A percentile compares a stretch with the other conserved stretches of the same genome.
phyloP scores from a whole-genome alignment of 2,888 invertebrate species.

The Ophion costatus region DNA sequence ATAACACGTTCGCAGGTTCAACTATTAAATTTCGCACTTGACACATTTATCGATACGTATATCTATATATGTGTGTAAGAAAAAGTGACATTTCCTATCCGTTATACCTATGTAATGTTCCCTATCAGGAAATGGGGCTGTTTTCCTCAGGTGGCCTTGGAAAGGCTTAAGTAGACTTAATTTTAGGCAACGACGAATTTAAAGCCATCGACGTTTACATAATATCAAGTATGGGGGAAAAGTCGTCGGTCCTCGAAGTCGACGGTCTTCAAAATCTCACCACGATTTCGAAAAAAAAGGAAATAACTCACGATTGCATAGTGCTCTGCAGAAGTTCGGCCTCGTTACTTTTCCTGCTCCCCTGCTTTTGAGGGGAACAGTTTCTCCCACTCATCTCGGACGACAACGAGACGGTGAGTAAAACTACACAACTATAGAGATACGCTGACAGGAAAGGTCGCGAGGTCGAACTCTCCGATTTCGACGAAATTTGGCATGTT shows the following conservation, averaged over 20 bases:
- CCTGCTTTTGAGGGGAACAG: too few species aligned
- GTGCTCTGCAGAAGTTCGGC: too few species aligned
- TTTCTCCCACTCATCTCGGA: too few species aligned
- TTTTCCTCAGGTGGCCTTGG: background rate
- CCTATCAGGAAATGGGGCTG: background rate
- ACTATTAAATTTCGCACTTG: conserved; percentile 41
- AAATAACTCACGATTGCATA: too few species aligned
- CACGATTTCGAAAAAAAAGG: background rate
- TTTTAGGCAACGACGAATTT: background rate
- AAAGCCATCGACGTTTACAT: background rate
- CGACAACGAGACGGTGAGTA: too few species aligned
- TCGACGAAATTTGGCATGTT: too few species aligned
- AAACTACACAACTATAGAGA: too few species aligned
- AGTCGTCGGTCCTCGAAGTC: background rate
- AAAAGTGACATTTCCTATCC: background rate
- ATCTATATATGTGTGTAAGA: background rate
- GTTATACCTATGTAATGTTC: background rate
- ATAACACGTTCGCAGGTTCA: conserved; percentile 28
- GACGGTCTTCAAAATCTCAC: background rate
- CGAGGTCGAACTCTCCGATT: too few species aligned
- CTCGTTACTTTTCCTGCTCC: too few species aligned
- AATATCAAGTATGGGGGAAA: background rate
- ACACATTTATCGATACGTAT: background rate
- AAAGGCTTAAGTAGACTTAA: background rate
- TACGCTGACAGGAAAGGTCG: too few species aligned